Conservation (phyloP, 2,113 vertebrate genomes). For the Paratilapia polleni region DNA sequence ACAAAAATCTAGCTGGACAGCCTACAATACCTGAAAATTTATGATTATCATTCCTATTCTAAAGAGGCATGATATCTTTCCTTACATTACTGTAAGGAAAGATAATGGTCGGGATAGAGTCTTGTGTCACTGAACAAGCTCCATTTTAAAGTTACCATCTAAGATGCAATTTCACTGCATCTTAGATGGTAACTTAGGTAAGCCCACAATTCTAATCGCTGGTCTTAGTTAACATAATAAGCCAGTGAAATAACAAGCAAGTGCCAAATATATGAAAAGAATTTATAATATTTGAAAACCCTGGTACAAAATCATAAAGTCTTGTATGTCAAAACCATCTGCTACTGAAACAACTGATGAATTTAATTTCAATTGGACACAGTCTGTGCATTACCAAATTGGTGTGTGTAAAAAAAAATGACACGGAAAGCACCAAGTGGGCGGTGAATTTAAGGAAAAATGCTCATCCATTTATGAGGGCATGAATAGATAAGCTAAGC, state of each 20-base stretch:
- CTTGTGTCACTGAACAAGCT: neutral
- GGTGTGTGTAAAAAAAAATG: neutral
- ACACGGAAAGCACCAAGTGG: neutral
- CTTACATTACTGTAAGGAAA: neutral
- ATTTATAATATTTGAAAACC: neutral
- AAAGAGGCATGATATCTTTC: constrained; percentile 5
- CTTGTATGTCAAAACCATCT: neutral
- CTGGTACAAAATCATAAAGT: neutral
- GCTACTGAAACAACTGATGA: neutral
- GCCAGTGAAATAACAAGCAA: neutral
- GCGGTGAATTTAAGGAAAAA: neutral
- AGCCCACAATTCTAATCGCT: neutral
- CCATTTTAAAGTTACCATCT: neutral
- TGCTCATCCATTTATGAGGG: neutral
- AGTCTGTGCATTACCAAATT: neutral
- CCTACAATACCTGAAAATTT: neutral
- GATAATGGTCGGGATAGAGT: neutral
- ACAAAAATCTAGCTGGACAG: constrained; percentile 3
- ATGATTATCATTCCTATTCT: neutral
- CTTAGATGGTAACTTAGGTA: neutral
- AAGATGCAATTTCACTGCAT: neutral
- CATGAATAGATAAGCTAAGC: neutral
- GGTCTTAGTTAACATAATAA: neutral
- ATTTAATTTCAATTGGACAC: neutral
- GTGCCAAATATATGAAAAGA: neutral